Percentiles rank a stretch among this genome's conserved stretches.
These are phyloP conservation scores for Polietes domitor DNA, from an alignment of 2,888 invertebrate species.

Conservation along the genomic window DNA sequence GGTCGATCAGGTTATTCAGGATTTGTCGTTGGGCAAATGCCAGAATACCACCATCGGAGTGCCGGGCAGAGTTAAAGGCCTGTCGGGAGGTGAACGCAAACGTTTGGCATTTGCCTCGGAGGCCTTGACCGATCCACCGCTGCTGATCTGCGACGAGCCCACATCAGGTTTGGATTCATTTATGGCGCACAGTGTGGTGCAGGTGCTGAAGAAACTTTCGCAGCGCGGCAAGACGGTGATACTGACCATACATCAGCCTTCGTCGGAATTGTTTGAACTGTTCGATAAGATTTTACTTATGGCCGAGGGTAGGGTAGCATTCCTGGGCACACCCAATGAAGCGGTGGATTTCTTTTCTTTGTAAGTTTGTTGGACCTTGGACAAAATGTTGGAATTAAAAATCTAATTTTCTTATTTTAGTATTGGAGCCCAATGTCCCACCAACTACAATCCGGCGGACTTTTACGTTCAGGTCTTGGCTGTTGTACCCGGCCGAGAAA, in stretches of 20 bases:
- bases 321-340: conserved; percentile 90
- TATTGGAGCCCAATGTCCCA: conserved; percentile 91
- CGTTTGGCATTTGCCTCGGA: conserved; percentile 98
- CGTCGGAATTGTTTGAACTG: conserved; percentile 93
- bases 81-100: conserved; percentile 98
- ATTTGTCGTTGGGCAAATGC: conserved; percentile 93
- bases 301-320: conserved; percentile 95
- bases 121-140: conserved; percentile 95
- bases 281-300: conserved; percentile 94
- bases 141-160: conserved; percentile 98
- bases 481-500: conserved; percentile 91
- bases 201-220: conserved; percentile 88
- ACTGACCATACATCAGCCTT: conserved; percentile 97
- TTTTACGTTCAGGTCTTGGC: conserved; percentile 95
- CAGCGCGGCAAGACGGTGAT: conserved; percentile 94
- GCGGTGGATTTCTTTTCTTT: conserved; percentile 90
- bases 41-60: conserved; percentile 94
- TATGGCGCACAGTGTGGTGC: conserved; percentile 96
- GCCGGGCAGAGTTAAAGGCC: conserved; percentile 92
- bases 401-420: conserved; percentile 81
- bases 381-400: neutral
- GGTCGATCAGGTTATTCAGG: conserved; percentile 93
- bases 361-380: conserved; percentile 81
- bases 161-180: conserved; percentile 98
- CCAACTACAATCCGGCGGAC: conserved; percentile 96